Percentiles rank a stretch among this genome's conserved stretches.
Conservation (phyloP, 2,113 vertebrate species). For the Corvus hawaiiensis region DNA sequence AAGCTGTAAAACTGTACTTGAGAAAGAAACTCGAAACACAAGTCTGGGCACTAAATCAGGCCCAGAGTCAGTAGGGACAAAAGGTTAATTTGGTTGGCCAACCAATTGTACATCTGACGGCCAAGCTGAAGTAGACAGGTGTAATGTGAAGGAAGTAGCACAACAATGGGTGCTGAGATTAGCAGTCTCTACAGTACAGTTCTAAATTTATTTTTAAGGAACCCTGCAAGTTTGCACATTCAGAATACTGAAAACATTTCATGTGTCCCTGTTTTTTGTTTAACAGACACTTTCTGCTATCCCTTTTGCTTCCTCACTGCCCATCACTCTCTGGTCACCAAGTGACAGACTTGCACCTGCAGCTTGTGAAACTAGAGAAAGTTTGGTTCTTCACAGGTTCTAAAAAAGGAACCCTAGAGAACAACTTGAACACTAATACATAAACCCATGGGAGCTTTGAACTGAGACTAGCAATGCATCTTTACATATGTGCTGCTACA, state of each 20-base stretch:
- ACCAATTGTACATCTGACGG: not conserved
- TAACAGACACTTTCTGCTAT: not conserved
- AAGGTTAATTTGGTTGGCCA: not conserved
- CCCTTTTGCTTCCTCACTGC: not conserved
- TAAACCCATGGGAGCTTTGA: not conserved
- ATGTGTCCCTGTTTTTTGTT: not conserved
- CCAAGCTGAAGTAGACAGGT: not conserved
- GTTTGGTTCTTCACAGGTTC: not conserved
- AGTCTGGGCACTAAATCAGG: not conserved
- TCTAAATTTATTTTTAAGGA: not conserved
- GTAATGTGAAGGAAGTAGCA: not conserved
- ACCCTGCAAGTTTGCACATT: not conserved
- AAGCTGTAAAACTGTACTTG: not conserved
- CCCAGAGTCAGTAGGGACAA: not conserved
- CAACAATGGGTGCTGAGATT: not conserved
- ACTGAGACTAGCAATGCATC: not conserved
- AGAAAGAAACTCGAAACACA: not conserved
- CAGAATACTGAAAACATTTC: not conserved
- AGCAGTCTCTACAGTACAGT: not conserved
- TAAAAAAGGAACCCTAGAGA: not conserved
- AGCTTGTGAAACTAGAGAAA: not conserved
- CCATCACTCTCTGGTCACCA: not conserved
- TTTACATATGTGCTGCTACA: not conserved
- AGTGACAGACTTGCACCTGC: conserved; percentile 2
- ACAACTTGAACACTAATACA: not conserved